Evolutionary conservation across 2,113 vertebrate species (phyloP), one percentile per base, ranked within the genome.

Genomic region (Nicator chloris): DNA sequence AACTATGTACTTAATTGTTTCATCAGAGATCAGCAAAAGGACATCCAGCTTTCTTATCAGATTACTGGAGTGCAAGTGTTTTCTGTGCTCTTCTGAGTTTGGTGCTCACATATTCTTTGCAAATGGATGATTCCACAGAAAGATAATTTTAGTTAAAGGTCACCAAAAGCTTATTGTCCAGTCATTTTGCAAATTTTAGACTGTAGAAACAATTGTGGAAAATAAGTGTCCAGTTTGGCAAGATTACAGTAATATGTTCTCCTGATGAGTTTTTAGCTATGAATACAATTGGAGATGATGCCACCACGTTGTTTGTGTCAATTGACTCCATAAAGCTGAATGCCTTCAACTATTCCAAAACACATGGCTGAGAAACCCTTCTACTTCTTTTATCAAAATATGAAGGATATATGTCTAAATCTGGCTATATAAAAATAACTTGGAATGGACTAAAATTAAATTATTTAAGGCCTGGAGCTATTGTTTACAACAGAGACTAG

Each of bases 401-500:
- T 3, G 17, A 73, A 82, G 63, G 14, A n/a, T 82, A 5, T 76
- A 37, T 78, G 31, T 78, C 77, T 78, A 75, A 89, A 87, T 91
- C 76, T 75, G 80, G 37, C 69, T 87, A 40, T 6, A 21, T 51
- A 23, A 45, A 86, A 77, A 44, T 89, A 65, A 66, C 79, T 85
- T 77, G 50, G 39, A 87, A 53, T 70, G 35, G 73, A 78, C 72
- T 93, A 49, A 90, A 96, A 64, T 91, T 66, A 69, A 94, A 83
- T 93, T 92, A 53, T 61, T 76, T 77, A 79, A 65, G 45, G 61
- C 78, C 66, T 91, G 5, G 18, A 84, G 53, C 44, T 92, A 69
- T 86, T 91, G 61, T 88, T 91, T 77, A 23, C 50, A 89, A 35
- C 27, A 69, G 73, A 91, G 53, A n/a, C 64, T 76, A 79, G 57